Base-by-base conservation (phyloP, 1,140 invertebrate species). In the Lepidotrigona ventralis region DNA sequence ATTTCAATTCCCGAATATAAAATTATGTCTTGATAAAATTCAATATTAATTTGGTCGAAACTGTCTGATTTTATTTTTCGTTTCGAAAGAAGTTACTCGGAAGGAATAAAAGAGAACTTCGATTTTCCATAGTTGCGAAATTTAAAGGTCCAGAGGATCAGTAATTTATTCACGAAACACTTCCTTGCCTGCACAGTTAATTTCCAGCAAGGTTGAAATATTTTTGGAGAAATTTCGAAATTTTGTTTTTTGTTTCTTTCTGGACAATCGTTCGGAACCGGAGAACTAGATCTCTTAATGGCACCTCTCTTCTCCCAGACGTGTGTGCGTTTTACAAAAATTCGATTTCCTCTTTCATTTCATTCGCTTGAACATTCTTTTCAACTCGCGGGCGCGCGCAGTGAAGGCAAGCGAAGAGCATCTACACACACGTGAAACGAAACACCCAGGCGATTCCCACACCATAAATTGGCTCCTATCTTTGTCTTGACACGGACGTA, bases 341-440 rank as follows among this genome's bases (percentile, higher is more conserved):
- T 88, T 91, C 90, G 86, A 91, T 91, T 91, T 88, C 68, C 86
- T 88, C 85, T 88, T 78, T 84, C 85, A 81, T 83, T 82, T 88
- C 39, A 8, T 46, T 46, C 79, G 84, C 84, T 79, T 33, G 56
- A 33, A 63, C 76, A 70, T 82, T 86, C 73, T 76, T 81, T 78
- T 78, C 39, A 9, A 46, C 39, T 84, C 73, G 26, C 46, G 75
- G n/a, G 79, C 33, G 39, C 56, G 58, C 39, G 1, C 64, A 60
- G 17, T 29, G 53, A 21, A 60, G 33, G 53, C 23, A 46, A 56
- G 68, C 23, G 73, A 9, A 26, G 6, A 33, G 29, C 29, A 15
- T 21, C 15, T 33, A n/a, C 21, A 53, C 33, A 39, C 29, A 21
- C 21, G 12, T 39, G 53, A 12, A 51, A 19, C 56, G 53, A 6